These are phyloP conservation scores for Suncus etruscus DNA, from an alignment of 2,113 vertebrate species.

Conservation along the genomic window DNA sequence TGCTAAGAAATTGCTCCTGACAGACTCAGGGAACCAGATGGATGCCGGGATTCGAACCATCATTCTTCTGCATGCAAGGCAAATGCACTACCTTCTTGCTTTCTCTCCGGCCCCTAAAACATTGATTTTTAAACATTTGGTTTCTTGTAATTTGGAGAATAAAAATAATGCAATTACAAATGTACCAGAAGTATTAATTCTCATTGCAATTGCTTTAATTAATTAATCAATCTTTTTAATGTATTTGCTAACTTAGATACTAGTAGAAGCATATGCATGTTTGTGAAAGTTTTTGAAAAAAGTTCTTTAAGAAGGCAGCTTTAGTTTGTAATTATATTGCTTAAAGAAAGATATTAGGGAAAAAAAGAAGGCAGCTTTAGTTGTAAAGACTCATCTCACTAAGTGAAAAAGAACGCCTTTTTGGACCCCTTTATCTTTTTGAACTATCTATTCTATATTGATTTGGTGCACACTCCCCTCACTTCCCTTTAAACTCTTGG, in stretches of 20 bases:
- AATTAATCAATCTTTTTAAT: too few relatives aligned
- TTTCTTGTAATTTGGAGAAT: slow-evolving; percentile 18
- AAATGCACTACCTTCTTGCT: too few relatives aligned
- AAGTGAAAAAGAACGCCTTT: background rate
- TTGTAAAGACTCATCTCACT: background rate
- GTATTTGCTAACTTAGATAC: background rate
- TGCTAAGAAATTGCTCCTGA: too few relatives aligned
- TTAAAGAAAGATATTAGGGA: too few relatives aligned
- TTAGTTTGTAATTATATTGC: background rate
- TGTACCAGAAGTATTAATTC: background rate
- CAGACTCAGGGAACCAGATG: too few relatives aligned
- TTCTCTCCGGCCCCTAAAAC: too few relatives aligned
- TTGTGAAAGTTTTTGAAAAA: background rate
- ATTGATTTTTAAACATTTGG: slow-evolving; percentile 12
- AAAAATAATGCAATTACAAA: background rate
- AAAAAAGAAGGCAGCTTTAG: background rate
- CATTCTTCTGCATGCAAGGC: background rate
- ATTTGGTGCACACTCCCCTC: background rate
- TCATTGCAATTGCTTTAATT: background rate
- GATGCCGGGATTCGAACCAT: too few relatives aligned
- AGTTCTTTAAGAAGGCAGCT: background rate
- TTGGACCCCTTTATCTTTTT: background rate
- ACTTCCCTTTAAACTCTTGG: background rate
- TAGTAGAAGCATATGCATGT: background rate
- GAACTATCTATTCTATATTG: background rate